These are phyloP conservation scores for Neoitamus cyanurus DNA, from an alignment of 2,888 invertebrate species.

Conservation along the genomic window DNA sequence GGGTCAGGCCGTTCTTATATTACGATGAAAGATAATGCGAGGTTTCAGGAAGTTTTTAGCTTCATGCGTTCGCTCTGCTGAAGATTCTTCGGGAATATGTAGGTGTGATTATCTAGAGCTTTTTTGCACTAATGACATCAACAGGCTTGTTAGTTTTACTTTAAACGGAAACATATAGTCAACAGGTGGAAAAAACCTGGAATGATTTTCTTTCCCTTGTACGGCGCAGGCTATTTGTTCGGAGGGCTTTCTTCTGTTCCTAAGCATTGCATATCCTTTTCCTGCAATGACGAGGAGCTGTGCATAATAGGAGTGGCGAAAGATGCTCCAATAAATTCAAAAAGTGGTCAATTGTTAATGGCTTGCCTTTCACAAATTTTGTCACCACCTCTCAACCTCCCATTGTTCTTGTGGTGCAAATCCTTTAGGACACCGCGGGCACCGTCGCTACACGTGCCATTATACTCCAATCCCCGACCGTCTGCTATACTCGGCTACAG, in stretches of 20 bases:
- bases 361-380: too few relatives aligned
- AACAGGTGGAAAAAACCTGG: slow-evolving; percentile 3
- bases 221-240: neutral
- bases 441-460: neutral
- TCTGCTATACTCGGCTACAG: neutral
- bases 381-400: neutral
- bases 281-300: neutral
- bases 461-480: neutral
- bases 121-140: neutral
- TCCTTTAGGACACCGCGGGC: neutral
- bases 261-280: neutral
- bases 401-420: neutral
- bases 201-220: neutral
- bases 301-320: too few relatives aligned
- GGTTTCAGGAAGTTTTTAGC: slow-evolving; percentile 21
- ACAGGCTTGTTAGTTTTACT: neutral
- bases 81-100: neutral
- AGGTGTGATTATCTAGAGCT: neutral
- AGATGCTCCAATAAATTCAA: too few relatives aligned
- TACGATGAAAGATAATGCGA: neutral
- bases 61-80: slow-evolving; percentile 9
- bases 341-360: too few relatives aligned
- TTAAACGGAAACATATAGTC: neutral
- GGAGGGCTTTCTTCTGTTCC: neutral
- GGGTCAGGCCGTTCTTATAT: neutral